A percentile compares a stretch with the other conserved stretches of the same genome.
Evolutionary conservation across 2,888 invertebrate genomes (phyloP).

Genomic region (Luperina nickerlii): DNA sequence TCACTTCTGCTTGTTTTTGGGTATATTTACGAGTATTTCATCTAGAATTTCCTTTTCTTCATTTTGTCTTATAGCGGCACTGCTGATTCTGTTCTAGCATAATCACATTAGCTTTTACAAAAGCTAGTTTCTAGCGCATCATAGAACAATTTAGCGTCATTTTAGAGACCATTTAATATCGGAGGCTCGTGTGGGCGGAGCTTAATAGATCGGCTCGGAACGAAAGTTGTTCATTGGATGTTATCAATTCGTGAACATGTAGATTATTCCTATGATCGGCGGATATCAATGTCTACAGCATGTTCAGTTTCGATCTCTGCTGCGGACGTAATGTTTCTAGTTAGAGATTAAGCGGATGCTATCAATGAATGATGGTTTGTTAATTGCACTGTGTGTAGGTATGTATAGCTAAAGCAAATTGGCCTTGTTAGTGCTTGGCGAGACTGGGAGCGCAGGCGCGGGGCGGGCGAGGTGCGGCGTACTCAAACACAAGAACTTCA

Average conservation of each 20-base stretch:
- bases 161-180: constrained; percentile 75
- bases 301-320: constrained; percentile 56
- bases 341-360: constrained; percentile 40
- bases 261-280: constrained; percentile 79
- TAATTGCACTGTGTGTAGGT: constrained; percentile 11
- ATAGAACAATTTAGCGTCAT: constrained; percentile 69
- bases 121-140: not conserved
- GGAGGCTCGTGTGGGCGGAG: constrained; percentile 85
- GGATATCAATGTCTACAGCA: constrained; percentile 64
- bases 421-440: not conserved
- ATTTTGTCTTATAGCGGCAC: not conserved
- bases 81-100: not conserved
- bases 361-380: constrained; percentile 21
- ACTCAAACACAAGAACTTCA: too few relatives aligned
- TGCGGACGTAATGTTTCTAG: constrained; percentile 47
- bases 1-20: not conserved
- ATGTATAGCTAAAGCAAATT: not conserved
- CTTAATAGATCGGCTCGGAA: constrained; percentile 82
- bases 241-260: constrained; percentile 85
- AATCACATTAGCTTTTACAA: not conserved
- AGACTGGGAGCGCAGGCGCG: too few relatives aligned
- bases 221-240: constrained; percentile 87
- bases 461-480: too few relatives aligned
- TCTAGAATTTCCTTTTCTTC: not conserved
- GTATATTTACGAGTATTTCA: too few relatives aligned